These are phyloP conservation scores for Neodiprion fabricii DNA, from an alignment of 1,140 invertebrate genomes.

Conservation along the genomic window DNA sequence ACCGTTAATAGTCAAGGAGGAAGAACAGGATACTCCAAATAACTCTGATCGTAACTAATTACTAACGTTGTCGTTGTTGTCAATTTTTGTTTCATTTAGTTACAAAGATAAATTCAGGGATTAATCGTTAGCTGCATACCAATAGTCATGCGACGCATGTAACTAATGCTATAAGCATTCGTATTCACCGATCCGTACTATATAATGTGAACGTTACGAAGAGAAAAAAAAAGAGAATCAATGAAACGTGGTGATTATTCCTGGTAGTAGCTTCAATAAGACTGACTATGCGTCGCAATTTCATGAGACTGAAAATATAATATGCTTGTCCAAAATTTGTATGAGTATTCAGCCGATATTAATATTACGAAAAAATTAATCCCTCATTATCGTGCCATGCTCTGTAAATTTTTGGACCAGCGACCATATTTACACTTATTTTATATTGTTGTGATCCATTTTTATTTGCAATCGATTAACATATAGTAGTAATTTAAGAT, in stretches of 20 bases:
- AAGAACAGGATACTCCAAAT: slow-evolving; percentile 28
- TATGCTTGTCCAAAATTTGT: slow-evolving; percentile 9
- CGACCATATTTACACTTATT: slow-evolving; percentile 27
- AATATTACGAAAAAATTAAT: not conserved
- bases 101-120: not conserved
- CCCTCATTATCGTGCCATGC: slow-evolving; percentile 24
- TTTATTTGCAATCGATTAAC: slow-evolving; percentile 29
- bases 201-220: slow-evolving; percentile 5
- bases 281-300: slow-evolving; percentile 37
- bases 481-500: not conserved
- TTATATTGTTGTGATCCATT: slow-evolving; percentile 30
- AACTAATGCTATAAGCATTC: slow-evolving; percentile 3
- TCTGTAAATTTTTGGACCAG: slow-evolving; percentile 34
- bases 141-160: slow-evolving; percentile 7
- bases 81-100: not conserved
- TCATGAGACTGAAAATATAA: slow-evolving; percentile 39
- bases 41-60: slow-evolving; percentile 27
- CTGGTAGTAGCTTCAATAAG: slow-evolving; percentile 27
- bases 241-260: slow-evolving; percentile 1
- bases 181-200: not conserved
- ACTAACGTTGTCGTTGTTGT: not conserved
- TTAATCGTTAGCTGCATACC: slow-evolving; percentile 5
- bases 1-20: slow-evolving; percentile 36
- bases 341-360: not conserved
- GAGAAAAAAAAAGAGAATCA: not conserved